Conservation (phyloP, 2,113 vertebrate genomes). For the Mormyrus lacerda region DNA sequence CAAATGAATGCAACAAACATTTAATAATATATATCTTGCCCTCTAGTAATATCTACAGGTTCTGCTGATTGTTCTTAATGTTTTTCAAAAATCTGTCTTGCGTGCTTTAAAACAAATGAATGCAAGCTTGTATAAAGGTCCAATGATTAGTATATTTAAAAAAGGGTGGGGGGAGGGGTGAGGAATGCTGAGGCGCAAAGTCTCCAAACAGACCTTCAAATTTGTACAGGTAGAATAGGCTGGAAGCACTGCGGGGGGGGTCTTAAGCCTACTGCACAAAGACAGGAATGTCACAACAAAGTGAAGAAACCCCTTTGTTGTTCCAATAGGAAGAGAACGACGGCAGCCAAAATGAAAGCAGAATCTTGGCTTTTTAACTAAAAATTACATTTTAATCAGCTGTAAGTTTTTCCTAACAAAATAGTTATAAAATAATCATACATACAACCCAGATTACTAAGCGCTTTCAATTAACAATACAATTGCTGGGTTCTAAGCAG, state of each 20-base stretch:
- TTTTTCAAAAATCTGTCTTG: not conserved
- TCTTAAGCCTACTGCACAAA: conserved; percentile 19
- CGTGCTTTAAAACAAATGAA: not conserved
- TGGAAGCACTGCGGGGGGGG: not conserved
- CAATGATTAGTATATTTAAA: not conserved
- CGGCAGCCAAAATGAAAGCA: not conserved
- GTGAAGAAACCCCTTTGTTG: conserved; percentile 32
- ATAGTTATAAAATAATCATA: not conserved
- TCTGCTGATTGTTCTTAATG: not conserved
- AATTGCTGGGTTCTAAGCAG: not conserved
- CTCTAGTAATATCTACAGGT: not conserved
- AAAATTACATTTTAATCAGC: conserved; percentile 27
- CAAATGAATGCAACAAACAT: not conserved
- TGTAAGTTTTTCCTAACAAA: not conserved
- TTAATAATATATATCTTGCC: not conserved
- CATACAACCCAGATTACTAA: not conserved
- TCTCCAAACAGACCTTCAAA: not conserved
- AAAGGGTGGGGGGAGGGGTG: not conserved
- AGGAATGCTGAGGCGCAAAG: not conserved
- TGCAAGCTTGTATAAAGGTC: not conserved
- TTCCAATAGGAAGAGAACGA: conserved; percentile 30
- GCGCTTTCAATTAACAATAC: not conserved
- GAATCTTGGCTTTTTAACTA: conserved; percentile 11
- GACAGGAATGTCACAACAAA: conserved; percentile 39
- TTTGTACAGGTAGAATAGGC: not conserved